Conservation (phyloP, 1,140 invertebrate species). For the Harpegnathos saltator region DNA sequence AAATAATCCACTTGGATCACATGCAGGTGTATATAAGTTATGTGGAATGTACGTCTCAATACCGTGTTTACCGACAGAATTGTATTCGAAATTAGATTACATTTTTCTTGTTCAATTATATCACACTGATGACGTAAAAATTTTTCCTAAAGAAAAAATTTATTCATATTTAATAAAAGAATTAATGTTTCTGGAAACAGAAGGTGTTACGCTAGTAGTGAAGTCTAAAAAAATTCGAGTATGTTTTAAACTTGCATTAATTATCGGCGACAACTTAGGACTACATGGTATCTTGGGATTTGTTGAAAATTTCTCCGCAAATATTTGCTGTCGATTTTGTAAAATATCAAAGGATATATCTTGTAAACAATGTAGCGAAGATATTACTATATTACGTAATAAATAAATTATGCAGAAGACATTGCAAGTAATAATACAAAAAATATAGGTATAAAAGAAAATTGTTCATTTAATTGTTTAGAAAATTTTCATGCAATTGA, state of each 20-base stretch:
- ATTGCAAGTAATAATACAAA: constrained; percentile 5
- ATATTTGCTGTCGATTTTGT: constrained; percentile 18
- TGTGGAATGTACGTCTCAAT: constrained; percentile 19
- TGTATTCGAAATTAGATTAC: constrained; percentile 9
- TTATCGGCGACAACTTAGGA: constrained; percentile 18
- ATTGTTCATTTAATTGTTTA: constrained; percentile 12
- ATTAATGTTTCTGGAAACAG: constrained; percentile 17
- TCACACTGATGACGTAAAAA: constrained; percentile 2
- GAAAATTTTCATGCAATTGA: not conserved
- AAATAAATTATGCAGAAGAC: constrained; percentile 27
- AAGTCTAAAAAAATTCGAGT: not conserved
- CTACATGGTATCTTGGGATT: constrained; percentile 23
- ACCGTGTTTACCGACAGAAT: constrained; percentile 26
- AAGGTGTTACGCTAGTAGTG: not conserved
- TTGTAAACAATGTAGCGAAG: not conserved
- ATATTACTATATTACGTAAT: not conserved
- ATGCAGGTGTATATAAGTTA: constrained; percentile 25
- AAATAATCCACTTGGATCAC: constrained; percentile 16
- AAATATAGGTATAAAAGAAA: not conserved
- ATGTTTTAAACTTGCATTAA: constrained; percentile 26
- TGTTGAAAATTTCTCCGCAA: constrained; percentile 3
- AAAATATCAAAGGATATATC: not conserved
- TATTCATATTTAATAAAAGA: constrained; percentile 25
- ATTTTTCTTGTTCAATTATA: constrained; percentile 27
- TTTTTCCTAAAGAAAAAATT: constrained; percentile 19